Base-by-base conservation (phyloP, 2,888 invertebrate species). In the Dyspetes luteomarginatus region DNA sequence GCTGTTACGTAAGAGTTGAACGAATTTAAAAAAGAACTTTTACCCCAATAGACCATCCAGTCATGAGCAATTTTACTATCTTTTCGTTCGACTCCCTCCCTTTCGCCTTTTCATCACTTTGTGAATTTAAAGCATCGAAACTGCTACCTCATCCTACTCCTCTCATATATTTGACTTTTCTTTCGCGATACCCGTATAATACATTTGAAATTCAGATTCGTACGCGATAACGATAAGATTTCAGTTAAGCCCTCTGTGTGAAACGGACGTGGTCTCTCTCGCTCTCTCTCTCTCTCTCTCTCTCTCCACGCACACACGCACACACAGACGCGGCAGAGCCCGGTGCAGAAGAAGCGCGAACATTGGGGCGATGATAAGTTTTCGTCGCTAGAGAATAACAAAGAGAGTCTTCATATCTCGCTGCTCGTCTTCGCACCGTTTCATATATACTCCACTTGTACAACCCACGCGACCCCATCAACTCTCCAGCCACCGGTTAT, bases 131-230 rank as follows among this genome's bases (percentile, higher is more conserved):
- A 67, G 22, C 65, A 67, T 24, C 22, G 26, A 68, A 55, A n/a
- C 9, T 15, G 36, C 7, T 19, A 50, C 19, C 50, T 50, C 48
- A 3, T 48, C 48, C 1, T 30, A 3, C 41, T 52, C 17, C 17
- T n/a, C 22, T 52, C 52, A 24, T 19, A 3, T 58, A 24, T 22
- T 15, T 62, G 24, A 12, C 36, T 62, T 62, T 15, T 45, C 24
- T n/a, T 5, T 45, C 60, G 48, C 17, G 15, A 15, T 45, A 9
- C 56, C 28, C 30, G 12, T 45, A 30, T 48, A 41, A 26, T 72
- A 55, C 62, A 73, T 64, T 73, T 64, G 28, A 73, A 73, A 73
- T 64, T 73, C 72, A 73, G 64, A 73, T 73, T 36, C 41, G 41
- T 55, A 62, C 28, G 64, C 52, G 72, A 74, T 56, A 28, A 43